A percentile compares a stretch with the other conserved stretches of the same genome.
phyloP scores from a whole-genome alignment of 2,797 vertebrate genomes.

The Pagetopsis macropterus region DNA sequence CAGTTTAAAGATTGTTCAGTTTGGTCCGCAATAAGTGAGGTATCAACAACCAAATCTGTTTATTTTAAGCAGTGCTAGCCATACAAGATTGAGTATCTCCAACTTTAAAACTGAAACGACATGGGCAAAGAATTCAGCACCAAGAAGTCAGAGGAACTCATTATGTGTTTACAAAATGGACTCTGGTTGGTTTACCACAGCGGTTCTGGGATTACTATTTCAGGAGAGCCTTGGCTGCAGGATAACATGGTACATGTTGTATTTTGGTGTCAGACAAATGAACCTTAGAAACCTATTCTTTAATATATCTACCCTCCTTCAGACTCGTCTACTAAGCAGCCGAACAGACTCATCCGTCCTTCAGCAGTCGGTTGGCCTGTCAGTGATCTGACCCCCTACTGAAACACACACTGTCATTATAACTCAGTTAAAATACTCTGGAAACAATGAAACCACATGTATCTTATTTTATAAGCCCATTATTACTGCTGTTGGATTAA shows the following conservation, averaged over 20 bases:
- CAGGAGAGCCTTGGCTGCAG: background rate
- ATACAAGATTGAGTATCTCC: no score
- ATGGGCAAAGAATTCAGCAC: background rate
- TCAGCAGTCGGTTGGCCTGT: conserved; percentile 44
- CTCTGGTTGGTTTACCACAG: background rate
- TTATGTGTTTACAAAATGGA: conserved; percentile 1
- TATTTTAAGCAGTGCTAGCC: background rate
- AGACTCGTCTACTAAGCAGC: conserved; percentile 15
- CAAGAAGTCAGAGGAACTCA: background rate
- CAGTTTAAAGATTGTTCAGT: background rate
- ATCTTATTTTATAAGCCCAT: conserved; percentile 14
- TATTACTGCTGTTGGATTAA: conserved; percentile 49
- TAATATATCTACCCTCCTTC: conserved; percentile 2
- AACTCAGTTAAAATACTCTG: conserved; percentile 42
- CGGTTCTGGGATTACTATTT: background rate
- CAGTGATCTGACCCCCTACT: conserved; percentile 46
- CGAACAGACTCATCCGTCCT: conserved; percentile 55
- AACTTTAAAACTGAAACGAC: background rate
- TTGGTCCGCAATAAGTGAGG: background rate
- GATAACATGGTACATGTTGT: conserved; percentile 9
- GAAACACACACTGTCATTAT: conserved; percentile 66
- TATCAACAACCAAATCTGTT: background rate
- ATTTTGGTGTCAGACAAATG: conserved; percentile 7
- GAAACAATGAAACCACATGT: conserved; percentile 62
- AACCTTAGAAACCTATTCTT: conserved; percentile 14